phyloP scores from a whole-genome alignment of 1,140 invertebrate species.

The Scaptomyza montana region DNA sequence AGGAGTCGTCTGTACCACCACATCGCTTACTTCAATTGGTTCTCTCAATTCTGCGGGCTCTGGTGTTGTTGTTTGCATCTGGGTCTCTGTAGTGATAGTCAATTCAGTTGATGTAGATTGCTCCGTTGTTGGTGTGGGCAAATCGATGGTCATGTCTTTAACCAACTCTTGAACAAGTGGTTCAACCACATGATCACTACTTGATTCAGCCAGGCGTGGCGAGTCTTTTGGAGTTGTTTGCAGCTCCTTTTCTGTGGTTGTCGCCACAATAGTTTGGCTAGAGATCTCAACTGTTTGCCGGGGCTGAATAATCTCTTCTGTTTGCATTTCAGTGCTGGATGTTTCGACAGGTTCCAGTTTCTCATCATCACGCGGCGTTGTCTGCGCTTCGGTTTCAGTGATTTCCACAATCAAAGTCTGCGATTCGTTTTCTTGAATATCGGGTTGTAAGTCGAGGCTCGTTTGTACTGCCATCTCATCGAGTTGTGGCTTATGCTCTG shows the following conservation, averaged over 20 bases:
- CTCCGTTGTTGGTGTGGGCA: slow-evolving; percentile 74
- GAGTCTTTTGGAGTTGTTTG: slow-evolving; percentile 85
- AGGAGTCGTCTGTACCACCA: slow-evolving; percentile 84
- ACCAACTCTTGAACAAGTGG: slow-evolving; percentile 81
- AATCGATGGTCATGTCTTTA: slow-evolving; percentile 74
- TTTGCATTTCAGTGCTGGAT: slow-evolving; percentile 72
- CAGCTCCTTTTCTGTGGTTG: slow-evolving; percentile 84
- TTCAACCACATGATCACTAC: slow-evolving; percentile 60
- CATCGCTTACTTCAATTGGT: slow-evolving; percentile 76
- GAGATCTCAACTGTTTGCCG: slow-evolving; percentile 85
- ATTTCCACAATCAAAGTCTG: slow-evolving; percentile 75
- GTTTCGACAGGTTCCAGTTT: slow-evolving; percentile 27
- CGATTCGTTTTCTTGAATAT: slow-evolving; percentile 73
- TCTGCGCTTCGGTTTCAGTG: slow-evolving; percentile 77
- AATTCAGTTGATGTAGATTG: slow-evolving; percentile 62
- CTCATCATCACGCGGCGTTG: slow-evolving; percentile 54
- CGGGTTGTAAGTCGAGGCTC: slow-evolving; percentile 77
- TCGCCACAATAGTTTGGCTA: slow-evolving; percentile 85
- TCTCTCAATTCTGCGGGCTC: slow-evolving; percentile 57
- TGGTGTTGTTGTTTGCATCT: slow-evolving; percentile 84
- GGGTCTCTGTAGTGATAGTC: slow-evolving; percentile 80
- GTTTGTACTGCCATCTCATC: slow-evolving; percentile 84
- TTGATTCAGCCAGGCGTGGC: slow-evolving; percentile 53
- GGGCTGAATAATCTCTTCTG: slow-evolving; percentile 65
- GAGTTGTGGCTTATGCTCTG: slow-evolving; percentile 84